phyloP scores from a whole-genome alignment of 2,797 vertebrate genomes.

The Chelmon rostratus region DNA sequence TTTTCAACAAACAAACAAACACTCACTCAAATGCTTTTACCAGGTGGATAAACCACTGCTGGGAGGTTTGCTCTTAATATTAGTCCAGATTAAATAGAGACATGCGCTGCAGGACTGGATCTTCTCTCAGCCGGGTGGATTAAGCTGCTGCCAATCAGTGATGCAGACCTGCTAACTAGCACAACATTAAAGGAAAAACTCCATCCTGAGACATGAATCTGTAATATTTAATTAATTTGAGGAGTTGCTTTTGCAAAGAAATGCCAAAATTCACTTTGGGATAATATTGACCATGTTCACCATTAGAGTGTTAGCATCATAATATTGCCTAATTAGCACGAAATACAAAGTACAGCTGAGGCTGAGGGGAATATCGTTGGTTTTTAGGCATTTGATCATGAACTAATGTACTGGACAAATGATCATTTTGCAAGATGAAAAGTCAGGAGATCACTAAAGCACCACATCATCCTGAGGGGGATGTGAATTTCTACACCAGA shows the following conservation, averaged over 20 bases:
- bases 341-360: not conserved
- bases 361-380: not conserved
- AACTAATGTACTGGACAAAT: too few species aligned
- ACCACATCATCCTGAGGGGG: too few species aligned
- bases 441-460: too few species aligned
- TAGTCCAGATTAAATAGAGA: slow-evolving; percentile 13
- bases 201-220: not conserved
- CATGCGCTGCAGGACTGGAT: not conserved
- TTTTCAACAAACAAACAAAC: slow-evolving; percentile 33
- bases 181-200: not conserved
- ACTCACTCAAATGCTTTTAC: slow-evolving; percentile 9
- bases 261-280: slow-evolving; percentile 2
- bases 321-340: not conserved
- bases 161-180: not conserved
- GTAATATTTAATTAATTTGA: not conserved
- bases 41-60: not conserved
- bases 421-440: too few species aligned
- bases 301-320: not conserved
- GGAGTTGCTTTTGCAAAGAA: not conserved
- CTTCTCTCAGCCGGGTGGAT: not conserved
- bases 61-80: not conserved
- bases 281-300: not conserved
- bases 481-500: too few species aligned
- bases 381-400: not conserved
- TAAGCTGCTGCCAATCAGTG: not conserved